These are phyloP conservation scores for Eulemur coronatus DNA, from an alignment of 2,797 vertebrate genomes.

Conservation along the genomic window DNA sequence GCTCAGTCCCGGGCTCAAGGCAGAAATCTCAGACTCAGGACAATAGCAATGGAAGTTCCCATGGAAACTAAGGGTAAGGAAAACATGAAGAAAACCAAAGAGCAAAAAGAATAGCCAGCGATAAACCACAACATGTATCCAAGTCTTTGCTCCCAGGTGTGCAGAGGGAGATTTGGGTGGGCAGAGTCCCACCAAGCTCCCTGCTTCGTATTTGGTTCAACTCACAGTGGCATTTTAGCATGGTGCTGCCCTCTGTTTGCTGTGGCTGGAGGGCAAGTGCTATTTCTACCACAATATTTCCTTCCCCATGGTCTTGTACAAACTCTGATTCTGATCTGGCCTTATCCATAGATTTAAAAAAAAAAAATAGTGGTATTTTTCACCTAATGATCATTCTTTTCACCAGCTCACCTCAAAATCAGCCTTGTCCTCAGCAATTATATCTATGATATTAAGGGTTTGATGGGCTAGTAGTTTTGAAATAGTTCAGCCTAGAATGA, in stretches of 20 bases:
- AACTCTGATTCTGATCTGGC: not conserved
- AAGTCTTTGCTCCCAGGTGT: not conserved
- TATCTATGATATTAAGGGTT: accelerated
- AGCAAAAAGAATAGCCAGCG: not conserved
- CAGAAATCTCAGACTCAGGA: not conserved
- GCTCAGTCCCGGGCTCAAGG: not conserved
- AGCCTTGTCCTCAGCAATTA: not conserved
- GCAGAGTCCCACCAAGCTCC: accelerated
- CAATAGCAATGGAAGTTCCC: conserved; percentile 10
- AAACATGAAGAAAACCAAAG: accelerated
- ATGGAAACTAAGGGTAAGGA: conserved; percentile 25
- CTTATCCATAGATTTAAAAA: not conserved
- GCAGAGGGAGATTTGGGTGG: accelerated
- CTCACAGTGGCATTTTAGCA: not conserved
- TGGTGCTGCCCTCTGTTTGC: not conserved
- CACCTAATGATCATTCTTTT: no score
- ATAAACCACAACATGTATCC: not conserved
- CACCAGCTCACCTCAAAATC: not conserved
- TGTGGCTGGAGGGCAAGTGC: accelerated
- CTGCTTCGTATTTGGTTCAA: accelerated
- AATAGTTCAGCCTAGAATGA: not conserved
- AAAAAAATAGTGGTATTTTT: not conserved
- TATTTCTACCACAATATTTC: accelerated
- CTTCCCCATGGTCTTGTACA: accelerated
- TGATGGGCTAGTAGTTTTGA: not conserved